Percentiles rank a stretch among this genome's conserved stretches.
phyloP scores from a whole-genome alignment of 1,140 invertebrate species.

The Pogonomyrmex barbatus region DNA sequence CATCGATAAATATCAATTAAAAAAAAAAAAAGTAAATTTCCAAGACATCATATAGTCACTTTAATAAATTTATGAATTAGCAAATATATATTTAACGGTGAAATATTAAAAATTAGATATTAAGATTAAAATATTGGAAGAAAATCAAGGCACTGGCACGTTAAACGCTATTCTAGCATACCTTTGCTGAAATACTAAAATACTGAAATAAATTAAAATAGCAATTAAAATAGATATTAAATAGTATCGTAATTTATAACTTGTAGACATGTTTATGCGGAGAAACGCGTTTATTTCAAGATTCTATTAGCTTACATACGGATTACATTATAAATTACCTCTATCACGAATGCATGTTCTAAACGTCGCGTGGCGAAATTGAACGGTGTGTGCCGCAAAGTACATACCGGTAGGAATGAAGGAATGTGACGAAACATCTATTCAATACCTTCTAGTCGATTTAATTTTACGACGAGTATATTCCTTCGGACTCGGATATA shows the following conservation, averaged over 20 bases:
- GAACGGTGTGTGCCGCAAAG: background rate
- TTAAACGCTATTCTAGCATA: background rate
- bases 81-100: too few relatives aligned
- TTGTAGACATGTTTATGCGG: background rate
- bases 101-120: too few relatives aligned
- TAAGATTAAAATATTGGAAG: too few relatives aligned
- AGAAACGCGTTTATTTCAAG: background rate
- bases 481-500: background rate
- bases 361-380: background rate
- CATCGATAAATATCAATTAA: background rate
- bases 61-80: too few relatives aligned
- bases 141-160: too few relatives aligned
- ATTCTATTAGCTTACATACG: slow-evolving; percentile 1
- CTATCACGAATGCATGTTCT: background rate
- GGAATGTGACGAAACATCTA: slow-evolving; percentile 19
- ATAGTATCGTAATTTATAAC: background rate
- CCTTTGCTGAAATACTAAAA: background rate
- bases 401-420: background rate
- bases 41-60: too few relatives aligned
- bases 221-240: background rate
- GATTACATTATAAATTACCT: background rate
- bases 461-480: background rate
- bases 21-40: background rate
- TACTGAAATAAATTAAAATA: slow-evolving; percentile 6
- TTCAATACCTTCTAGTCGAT: background rate